Conservation (phyloP, 2,113 vertebrate genomes). For the Rhegmatorhina hoffmannsi region DNA sequence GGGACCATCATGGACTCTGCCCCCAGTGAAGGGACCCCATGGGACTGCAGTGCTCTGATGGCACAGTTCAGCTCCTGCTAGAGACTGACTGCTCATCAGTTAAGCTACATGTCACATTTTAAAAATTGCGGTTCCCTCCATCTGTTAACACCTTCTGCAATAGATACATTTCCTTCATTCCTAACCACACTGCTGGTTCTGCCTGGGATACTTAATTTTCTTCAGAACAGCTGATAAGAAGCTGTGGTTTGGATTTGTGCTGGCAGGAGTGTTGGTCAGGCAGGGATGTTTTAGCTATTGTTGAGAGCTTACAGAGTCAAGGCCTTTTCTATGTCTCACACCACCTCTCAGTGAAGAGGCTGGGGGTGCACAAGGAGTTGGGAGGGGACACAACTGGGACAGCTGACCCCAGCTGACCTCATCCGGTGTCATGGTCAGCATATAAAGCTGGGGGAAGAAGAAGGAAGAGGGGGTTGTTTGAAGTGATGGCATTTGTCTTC, state of each 20-base stretch:
- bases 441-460: neutral
- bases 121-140: neutral
- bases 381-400: neutral
- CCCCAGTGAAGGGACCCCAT: neutral
- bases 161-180: neutral
- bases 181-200: neutral
- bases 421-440: neutral
- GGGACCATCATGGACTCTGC: neutral
- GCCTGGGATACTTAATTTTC: neutral
- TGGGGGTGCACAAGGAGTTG: neutral
- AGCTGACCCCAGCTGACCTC: neutral
- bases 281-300: neutral
- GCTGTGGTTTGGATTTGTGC: neutral
- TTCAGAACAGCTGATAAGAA: neutral
- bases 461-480: neutral
- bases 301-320: neutral
- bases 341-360: neutral
- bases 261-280: neutral
- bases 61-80: neutral
- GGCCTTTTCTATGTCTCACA: neutral
- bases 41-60: neutral
- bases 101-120: neutral
- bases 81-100: neutral
- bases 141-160: neutral
- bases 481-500: neutral